Conservation (phyloP, 2,888 invertebrate genomes). For the Dascillus cervinus region DNA sequence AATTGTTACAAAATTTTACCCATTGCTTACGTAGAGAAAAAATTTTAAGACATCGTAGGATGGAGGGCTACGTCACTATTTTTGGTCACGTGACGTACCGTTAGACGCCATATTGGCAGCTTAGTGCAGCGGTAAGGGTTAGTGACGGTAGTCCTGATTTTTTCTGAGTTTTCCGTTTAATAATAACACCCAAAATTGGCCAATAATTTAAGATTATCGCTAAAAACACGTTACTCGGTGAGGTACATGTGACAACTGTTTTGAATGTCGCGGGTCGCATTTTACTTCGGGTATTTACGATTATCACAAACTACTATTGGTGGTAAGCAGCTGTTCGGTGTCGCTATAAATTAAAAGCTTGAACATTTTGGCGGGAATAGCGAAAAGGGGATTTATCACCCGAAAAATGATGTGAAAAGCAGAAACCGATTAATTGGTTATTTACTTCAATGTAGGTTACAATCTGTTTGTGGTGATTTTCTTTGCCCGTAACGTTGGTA, state of each 20-base stretch:
- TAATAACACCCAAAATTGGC: conserved; percentile 1
- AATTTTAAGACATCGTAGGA: conserved; percentile 36
- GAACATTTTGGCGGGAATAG: conserved; percentile 29
- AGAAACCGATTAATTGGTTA: no score
- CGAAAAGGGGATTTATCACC: no score
- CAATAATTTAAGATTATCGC: conserved; percentile 4
- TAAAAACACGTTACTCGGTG: conserved; percentile 3
- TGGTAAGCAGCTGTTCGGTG: conserved; percentile 41
- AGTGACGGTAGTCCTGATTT: conserved; percentile 37
- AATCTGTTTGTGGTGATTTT: conserved; percentile 7
- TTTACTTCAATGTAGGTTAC: not conserved
- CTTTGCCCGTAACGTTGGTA: conserved; percentile 12
- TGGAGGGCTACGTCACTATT: conserved; percentile 44
- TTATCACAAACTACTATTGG: conserved; percentile 40
- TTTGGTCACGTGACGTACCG: conserved; percentile 50
- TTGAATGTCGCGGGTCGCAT: conserved; percentile 40
- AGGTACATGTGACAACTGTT: conserved; percentile 18
- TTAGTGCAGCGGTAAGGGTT: conserved; percentile 46
- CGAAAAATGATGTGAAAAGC: no score
- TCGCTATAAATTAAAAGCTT: conserved; percentile 23
- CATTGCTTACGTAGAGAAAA: conserved; percentile 40
- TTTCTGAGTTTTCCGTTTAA: conserved; percentile 9
- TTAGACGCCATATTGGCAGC: conserved; percentile 54
- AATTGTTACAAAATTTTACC: conserved; percentile 21
- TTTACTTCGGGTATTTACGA: conserved; percentile 43